Evolutionary conservation across 2,888 invertebrate genomes (phyloP), one percentile per base, ranked within the genome.

Genomic region (Eumacrocentrus americanus): DNA sequence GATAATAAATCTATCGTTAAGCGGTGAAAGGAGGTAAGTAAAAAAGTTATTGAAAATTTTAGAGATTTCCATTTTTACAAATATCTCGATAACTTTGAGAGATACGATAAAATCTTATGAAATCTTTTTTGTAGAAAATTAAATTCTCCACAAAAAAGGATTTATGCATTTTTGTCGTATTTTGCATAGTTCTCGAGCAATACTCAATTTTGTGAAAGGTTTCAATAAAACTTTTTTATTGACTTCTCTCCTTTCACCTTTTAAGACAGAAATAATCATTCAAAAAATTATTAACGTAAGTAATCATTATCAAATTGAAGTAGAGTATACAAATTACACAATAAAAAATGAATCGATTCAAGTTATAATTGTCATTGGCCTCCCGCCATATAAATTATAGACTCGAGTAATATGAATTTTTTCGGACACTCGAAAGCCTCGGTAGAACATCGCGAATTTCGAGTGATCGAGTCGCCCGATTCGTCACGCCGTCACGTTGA

Each of bases 401-500:
- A 29, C 29, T 4, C 29, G 29, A 9, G 29, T 29, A 29, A 29
- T 29, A 29, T 29, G 29, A 29, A 9, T 29, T 29, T 29, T 6
- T 29, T n/a, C 9, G 29, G 29, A 6, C 29, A 29, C 29, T 29
- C 29, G 29, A 29, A 29, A 29, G 29, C 29, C n/a, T 29, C 29
- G 29, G 29, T 9, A 6, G 29, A 29, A 29, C 53, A 53, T 47
- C 20, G 16, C 35, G 29, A 29, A 29, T 59, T 59, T 47, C 20
- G 16, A 47, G 47, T 59, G 23, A 59, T 59, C 38, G 29, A 59
- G 40, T 53, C 52, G 44, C 22, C 42, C 46, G 38, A 53, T 38
- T 59, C 23, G 52, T 53, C 59, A 59, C 38, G 22, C 40, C 57
- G 50, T 58, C 51, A 51, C 51, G 40, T 44, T 2, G 42, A 38